Evolutionary conservation across 2,113 vertebrate species (phyloP).

Genomic region (Chrysemys picta): DNA sequence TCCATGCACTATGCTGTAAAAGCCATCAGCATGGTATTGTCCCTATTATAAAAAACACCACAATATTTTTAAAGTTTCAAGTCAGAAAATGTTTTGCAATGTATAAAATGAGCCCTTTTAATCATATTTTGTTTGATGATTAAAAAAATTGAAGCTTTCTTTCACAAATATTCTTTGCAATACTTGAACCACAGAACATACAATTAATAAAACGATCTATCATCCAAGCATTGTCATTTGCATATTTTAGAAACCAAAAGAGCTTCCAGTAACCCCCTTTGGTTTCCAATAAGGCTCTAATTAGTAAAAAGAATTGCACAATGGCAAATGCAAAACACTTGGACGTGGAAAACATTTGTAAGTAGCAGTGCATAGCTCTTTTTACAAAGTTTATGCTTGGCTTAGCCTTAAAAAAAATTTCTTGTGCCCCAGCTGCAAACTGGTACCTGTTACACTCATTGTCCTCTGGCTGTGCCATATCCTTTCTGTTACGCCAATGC

Average conservation of each 20-base stretch:
- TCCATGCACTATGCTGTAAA: not conserved
- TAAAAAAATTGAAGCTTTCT: not conserved
- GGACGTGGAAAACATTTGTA: constrained; percentile 6
- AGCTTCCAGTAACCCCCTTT: constrained; percentile 36
- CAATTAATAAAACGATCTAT: constrained; percentile 33
- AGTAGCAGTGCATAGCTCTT: constrained; percentile 44
- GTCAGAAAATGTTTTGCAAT: not conserved
- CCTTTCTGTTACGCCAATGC: not conserved
- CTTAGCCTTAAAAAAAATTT: constrained; percentile 9
- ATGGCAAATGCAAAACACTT: constrained; percentile 48
- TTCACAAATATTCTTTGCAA: constrained; percentile 20
- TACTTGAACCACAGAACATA: not conserved
- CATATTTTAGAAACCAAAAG: constrained; percentile 40
- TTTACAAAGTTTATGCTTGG: constrained; percentile 51
- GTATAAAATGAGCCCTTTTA: not conserved
- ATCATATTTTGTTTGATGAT: not conserved
- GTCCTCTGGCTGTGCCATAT: not conserved
- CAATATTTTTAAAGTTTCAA: not conserved
- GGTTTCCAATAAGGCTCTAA: constrained; percentile 38
- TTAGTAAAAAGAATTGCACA: not conserved
- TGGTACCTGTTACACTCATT: constrained; percentile 57
- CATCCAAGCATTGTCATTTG: constrained; percentile 31
- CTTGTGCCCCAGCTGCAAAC: constrained; percentile 50
- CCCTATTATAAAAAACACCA: not conserved
- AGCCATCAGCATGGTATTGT: constrained; percentile 11